These are phyloP conservation scores for Trachymyrmex cornetzi DNA, from an alignment of 1,140 invertebrate species.

Conservation along the genomic window DNA sequence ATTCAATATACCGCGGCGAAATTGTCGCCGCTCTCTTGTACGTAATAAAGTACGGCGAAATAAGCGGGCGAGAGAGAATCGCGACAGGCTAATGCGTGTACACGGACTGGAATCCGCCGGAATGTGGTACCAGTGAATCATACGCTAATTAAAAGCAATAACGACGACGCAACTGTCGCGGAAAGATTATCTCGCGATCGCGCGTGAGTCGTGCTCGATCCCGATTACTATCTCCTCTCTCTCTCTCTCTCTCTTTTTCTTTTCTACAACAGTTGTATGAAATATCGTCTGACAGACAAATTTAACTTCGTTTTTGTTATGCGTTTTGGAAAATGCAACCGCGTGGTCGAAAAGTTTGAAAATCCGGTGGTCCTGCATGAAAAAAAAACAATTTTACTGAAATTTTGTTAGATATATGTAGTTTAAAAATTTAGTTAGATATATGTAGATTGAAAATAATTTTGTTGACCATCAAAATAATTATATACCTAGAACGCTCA, in stretches of 20 bases:
- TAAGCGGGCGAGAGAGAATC: conserved; percentile 77
- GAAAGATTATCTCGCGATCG: conserved; percentile 2
- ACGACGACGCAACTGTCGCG: not conserved
- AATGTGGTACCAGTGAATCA: conserved; percentile 1
- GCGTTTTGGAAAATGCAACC: not conserved
- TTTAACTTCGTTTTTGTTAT: not conserved
- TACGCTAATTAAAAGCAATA: conserved; percentile 39
- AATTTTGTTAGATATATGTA: too few species aligned
- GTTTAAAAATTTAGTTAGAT: too few species aligned
- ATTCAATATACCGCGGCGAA: conserved; percentile 78
- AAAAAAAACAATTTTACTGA: too few species aligned
- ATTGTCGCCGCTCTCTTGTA: conserved; percentile 67
- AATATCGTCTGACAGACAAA: not conserved
- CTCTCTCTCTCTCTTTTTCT: not conserved
- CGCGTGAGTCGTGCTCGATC: not conserved
- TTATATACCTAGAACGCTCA: too few species aligned
- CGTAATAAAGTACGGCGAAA: conserved; percentile 77
- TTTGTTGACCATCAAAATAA: too few species aligned
- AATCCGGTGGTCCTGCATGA: not conserved
- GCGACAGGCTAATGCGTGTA: conserved; percentile 35
- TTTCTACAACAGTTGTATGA: not conserved
- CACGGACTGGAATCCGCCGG: not conserved
- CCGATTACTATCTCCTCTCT: not conserved
- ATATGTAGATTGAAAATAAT: too few species aligned
- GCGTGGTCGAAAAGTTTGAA: not conserved